Base-by-base conservation (phyloP, 2,797 vertebrate genomes). In the Megaceryle alcyon region DNA sequence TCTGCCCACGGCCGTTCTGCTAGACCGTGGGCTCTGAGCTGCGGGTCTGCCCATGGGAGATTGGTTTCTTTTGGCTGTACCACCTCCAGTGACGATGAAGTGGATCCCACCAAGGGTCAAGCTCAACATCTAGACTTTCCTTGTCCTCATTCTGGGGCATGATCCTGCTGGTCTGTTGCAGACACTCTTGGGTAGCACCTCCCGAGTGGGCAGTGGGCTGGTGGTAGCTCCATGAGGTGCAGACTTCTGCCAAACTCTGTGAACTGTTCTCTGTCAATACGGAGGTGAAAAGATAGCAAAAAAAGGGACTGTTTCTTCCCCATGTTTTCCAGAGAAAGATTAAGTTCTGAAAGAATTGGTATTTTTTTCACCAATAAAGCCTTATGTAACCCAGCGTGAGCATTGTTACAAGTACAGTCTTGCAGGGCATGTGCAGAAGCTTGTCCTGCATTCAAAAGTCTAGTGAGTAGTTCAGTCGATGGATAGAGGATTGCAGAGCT, bases 391-490 rank as follows among this genome's bases (percentile, higher is more conserved):
- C 13, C 29, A 1, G 5, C 1, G 21, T 21, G 81, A 57, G 25
- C 44, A 19, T 29, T 59, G 66, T 72, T 49, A 5, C 44, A 28
- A 35, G 65, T 10, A 23, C 14, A 2, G 31, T 19, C 53, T 33
- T 49, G 43, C 8, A 4, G 10, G 69, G 80, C 5, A 1, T 11
- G 3, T 7, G 9, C 53, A 33, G 60, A 26, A 77, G 18, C 1
- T 0, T 5, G 44, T 48, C 75, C 33, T 0, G 0, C 8, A 1
- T 10, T 68, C 16, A 3, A 7, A 73, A 57, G 14, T 14, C 53
- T 19, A 3, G 25, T 14, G 61, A 3, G 7, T 22, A 7, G 46
- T 22, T 65, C 11, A 57, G 12, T 20, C 1, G 1, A 7, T 60
- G 72, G 60, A 14, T 33, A 4, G 6, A 79, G 68, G 65, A 12